These are phyloP conservation scores for Heliconius nattereri DNA, from an alignment of 1,140 invertebrate species.

Conservation along the genomic window DNA sequence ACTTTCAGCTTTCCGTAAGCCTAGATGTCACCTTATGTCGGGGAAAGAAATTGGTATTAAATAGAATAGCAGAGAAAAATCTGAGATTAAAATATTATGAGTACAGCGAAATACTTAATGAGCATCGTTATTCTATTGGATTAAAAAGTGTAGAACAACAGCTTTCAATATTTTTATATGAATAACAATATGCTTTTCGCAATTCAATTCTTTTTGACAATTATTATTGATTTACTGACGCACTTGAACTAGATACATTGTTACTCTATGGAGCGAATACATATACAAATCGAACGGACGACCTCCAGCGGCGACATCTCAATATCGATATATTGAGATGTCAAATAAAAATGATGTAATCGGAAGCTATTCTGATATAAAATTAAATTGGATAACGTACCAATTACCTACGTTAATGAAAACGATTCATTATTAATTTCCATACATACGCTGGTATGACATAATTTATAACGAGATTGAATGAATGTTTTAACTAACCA, in stretches of 20 bases:
- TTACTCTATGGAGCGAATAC: background rate
- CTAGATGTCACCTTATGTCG: too few species aligned
- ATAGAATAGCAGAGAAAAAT: too few species aligned
- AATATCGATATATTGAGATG: background rate
- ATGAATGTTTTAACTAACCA: background rate
- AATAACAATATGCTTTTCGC: too few species aligned
- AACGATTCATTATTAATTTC: constrained; percentile 14
- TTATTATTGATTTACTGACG: background rate
- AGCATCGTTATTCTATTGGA: too few species aligned
- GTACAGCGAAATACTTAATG: too few species aligned
- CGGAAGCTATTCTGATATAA: background rate
- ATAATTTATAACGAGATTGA: background rate
- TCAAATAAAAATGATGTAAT: background rate
- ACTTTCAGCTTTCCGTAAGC: too few species aligned
- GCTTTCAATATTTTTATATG: too few species aligned
- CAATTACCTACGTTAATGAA: background rate
- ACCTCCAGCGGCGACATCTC: background rate
- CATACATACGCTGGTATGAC: background rate
- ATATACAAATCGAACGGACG: background rate
- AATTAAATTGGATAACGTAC: constrained; percentile 11
- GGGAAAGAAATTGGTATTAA: too few species aligned
- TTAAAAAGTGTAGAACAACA: too few species aligned
- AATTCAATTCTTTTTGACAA: background rate
- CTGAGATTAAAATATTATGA: too few species aligned
- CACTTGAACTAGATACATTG: constrained; percentile 3